A percentile compares a stretch with the other conserved stretches of the same genome.
Conservation (phyloP, 2,113 vertebrate genomes). For the Microcebus jonahi region DNA sequence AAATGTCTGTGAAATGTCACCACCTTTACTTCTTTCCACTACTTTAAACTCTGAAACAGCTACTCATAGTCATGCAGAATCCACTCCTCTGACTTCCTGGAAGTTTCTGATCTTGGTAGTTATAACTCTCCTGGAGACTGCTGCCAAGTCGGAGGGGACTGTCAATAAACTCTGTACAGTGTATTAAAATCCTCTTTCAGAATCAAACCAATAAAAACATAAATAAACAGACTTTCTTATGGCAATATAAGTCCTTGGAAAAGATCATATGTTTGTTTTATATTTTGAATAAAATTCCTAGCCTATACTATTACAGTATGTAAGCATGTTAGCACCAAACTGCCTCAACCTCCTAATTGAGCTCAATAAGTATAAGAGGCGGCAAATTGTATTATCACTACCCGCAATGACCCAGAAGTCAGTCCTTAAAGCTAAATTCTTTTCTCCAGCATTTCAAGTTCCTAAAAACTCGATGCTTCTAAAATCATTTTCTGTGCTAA, state of each 20-base stretch:
- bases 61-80: background rate
- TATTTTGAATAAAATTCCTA: background rate
- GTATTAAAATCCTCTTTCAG: constrained; percentile 3
- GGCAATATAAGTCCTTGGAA: background rate
- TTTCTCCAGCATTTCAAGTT: background rate
- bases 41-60: background rate
- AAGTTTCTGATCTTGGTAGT: background rate
- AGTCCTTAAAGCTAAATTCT: background rate
- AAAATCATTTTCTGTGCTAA: background rate
- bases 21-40: background rate
- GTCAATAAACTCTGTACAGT: background rate
- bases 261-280: background rate
- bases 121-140: background rate
- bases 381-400: background rate
- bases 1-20: background rate
- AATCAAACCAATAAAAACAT: background rate
- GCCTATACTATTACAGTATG: background rate
- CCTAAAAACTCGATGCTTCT: background rate
- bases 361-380: background rate
- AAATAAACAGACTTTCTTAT: background rate
- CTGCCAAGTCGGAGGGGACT: background rate
- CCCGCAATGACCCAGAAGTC: background rate
- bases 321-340: background rate
- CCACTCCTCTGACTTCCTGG: background rate
- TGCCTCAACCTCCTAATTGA: background rate